Conservation (phyloP, 1,140 invertebrate species). For the Microplitis demolitor region DNA sequence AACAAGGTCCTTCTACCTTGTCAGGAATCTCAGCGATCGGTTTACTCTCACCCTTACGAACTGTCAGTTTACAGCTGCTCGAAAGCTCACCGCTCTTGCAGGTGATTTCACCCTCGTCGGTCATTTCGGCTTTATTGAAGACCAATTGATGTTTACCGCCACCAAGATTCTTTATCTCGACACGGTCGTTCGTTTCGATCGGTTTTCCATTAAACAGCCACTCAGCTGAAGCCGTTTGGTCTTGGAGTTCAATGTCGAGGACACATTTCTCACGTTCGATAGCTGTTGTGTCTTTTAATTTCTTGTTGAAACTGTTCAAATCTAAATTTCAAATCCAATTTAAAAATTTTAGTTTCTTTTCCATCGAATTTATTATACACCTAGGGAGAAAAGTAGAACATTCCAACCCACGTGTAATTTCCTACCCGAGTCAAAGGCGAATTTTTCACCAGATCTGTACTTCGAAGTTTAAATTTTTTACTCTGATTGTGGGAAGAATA, state of each 20-base stretch:
- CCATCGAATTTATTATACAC: background rate
- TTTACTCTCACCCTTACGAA: constrained; percentile 84
- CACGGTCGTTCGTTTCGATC: constrained; percentile 77
- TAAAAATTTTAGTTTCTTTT: background rate
- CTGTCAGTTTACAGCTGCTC: constrained; percentile 79
- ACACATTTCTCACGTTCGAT: constrained; percentile 89
- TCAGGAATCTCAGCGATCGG: constrained; percentile 81
- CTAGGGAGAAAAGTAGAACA: no score
- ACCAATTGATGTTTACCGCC: constrained; percentile 90
- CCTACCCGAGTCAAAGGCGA: no score
- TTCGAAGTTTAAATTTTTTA: no score
- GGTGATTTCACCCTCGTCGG: constrained; percentile 83
- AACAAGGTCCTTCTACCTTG: constrained; percentile 79
- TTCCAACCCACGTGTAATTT: no score
- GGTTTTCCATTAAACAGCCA: constrained; percentile 93
- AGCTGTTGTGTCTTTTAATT: constrained; percentile 89
- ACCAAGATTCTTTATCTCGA: constrained; percentile 88
- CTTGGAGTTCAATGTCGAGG: constrained; percentile 90
- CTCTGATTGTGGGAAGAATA: no score
- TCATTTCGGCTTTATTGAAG: constrained; percentile 81
- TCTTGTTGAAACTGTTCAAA: constrained; percentile 95
- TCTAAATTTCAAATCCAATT: constrained; percentile 63
- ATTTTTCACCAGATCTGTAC: no score
- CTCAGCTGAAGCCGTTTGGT: constrained; percentile 90
- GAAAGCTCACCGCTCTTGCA: constrained; percentile 82